These are phyloP conservation scores for Tragopan temminckii DNA, from an alignment of 2,797 vertebrate species.

Conservation along the genomic window DNA sequence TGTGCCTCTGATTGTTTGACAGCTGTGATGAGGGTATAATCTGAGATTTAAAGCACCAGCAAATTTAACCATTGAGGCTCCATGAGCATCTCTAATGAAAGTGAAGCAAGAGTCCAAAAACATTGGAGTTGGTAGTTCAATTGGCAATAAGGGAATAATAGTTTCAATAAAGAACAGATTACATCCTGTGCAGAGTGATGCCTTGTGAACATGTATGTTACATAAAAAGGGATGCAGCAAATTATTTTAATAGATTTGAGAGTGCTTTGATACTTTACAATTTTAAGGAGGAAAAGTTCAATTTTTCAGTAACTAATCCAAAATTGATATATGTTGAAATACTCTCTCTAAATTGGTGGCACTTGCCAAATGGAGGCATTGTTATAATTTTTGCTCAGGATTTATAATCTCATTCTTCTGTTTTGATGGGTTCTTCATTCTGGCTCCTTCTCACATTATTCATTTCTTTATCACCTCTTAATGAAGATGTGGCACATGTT, in stretches of 20 bases:
- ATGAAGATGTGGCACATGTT: background rate
- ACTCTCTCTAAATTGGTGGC: background rate
- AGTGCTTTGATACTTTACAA: background rate
- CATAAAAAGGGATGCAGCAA: background rate
- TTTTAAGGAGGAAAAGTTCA: background rate
- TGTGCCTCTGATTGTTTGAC: background rate
- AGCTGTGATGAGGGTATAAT: constrained; percentile 13
- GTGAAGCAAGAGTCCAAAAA: background rate
- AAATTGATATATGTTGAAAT: background rate
- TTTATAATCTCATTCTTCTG: background rate
- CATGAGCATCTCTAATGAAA: background rate
- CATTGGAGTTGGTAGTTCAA: background rate
- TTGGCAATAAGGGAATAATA: background rate
- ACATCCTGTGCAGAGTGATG: accelerated
- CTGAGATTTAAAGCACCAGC: background rate
- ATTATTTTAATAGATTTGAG: background rate
- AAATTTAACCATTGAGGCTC: background rate
- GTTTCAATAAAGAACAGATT: background rate
- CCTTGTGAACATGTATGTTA: background rate
- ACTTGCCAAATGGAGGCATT: background rate
- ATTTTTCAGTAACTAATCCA: background rate
- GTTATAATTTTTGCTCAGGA: background rate
- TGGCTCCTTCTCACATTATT: background rate
- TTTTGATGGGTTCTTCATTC: background rate
- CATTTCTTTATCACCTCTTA: background rate